Evolutionary conservation across 2,113 vertebrate species (phyloP), one percentile per base, ranked within the genome.

Genomic region (Casuarius casuarius): DNA sequence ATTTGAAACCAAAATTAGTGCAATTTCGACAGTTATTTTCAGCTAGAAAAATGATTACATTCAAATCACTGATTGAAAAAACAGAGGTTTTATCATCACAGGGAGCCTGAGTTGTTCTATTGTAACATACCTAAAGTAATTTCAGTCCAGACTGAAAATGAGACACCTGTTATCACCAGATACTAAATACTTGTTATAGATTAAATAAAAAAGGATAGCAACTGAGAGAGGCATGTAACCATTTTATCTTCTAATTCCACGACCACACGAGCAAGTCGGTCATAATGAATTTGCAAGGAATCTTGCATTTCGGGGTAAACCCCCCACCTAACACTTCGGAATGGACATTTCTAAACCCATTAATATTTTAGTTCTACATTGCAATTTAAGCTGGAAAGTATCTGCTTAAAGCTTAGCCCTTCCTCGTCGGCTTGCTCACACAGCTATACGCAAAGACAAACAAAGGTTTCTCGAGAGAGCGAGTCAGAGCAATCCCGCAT

Each of bases 291-390:
- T 93, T 35, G 56, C 33, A 35, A 82, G 56, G 35, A 71, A 87
- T 25, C 31, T 7, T 73, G 59, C 68, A 77, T 58, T 68, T 49
- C 33, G 48, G 56, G 62, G 52, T 3, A 48, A 76, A 75, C 38
- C 25, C 38, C 38, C 58, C 46, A 13, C 16, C 25, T 66, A 21
- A 48, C 67, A 44, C 52, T 84, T 79, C 75, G 80, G 79, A 73
- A 70, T 15, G 67, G 79, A 26, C 6, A 2, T 73, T 94, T 93
- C 20, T 87, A 89, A 88, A 25, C 31, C 49, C 72, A 79, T 76
- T 42, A 93, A 88, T 79, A 93, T 76, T 91, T 94, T 35, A 94
- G 88, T 82, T 65, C 62, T 16, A 78, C 90, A 52, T 29, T 59
- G 78, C 71, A 83, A 52, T 87, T 88, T 93, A 82, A 70, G 58